A percentile compares a stretch with the other conserved stretches of the same genome.
Conservation (phyloP, 1,140 invertebrate species). For the Apis florea region DNA sequence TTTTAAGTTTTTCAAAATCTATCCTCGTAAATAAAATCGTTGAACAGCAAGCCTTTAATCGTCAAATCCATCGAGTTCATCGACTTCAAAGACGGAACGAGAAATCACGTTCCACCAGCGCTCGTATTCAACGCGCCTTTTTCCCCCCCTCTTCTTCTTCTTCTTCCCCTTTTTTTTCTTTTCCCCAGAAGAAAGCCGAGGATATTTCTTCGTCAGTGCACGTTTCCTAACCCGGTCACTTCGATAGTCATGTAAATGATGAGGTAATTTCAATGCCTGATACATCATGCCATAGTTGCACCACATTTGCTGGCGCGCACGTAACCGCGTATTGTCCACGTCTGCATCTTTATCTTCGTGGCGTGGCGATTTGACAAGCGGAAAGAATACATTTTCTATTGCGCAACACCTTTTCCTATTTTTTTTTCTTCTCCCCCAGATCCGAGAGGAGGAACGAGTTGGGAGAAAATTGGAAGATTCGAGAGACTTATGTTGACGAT, state of each 20-base stretch:
- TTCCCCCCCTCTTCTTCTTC: too few relatives aligned
- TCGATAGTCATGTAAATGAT: neutral
- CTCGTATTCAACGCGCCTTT: too few relatives aligned
- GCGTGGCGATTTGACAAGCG: constrained; percentile 43
- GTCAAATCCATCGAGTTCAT: too few relatives aligned
- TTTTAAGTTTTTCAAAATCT: too few relatives aligned
- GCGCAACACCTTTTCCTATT: neutral
- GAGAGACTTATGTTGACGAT: too few relatives aligned
- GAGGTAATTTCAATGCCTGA: constrained; percentile 40
- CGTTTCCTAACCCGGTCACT: constrained; percentile 40
- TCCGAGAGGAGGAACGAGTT: neutral
- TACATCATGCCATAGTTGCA: constrained; percentile 28
- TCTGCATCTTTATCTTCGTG: constrained; percentile 31
- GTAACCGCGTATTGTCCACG: constrained; percentile 22
- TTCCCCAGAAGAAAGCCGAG: too few relatives aligned
- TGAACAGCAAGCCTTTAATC: too few relatives aligned
- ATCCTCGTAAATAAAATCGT: too few relatives aligned
- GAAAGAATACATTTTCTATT: constrained; percentile 20
- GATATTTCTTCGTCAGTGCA: neutral
- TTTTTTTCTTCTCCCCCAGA: neutral
- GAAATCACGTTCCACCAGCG: too few relatives aligned
- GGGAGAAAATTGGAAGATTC: too few relatives aligned
- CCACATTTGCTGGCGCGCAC: constrained; percentile 30
- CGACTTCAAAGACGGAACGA: too few relatives aligned
- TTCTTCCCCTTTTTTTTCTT: too few relatives aligned